Evolutionary conservation across 1,140 invertebrate genomes (phyloP), one percentile per base, ranked within the genome.

Genomic region (Lordiphosa stackelbergi): DNA sequence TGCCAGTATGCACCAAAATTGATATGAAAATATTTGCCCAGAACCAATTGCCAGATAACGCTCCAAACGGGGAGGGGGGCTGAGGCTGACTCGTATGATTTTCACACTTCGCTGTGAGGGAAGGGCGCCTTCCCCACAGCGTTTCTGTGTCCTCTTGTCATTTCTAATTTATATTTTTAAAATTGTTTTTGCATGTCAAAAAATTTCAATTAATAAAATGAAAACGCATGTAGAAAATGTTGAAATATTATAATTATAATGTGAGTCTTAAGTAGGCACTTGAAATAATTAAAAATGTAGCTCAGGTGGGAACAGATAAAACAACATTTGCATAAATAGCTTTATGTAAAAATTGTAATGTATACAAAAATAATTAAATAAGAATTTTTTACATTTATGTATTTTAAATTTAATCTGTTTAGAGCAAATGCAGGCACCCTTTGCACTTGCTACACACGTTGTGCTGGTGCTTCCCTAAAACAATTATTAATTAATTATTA

Each of bases 161-260:
- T 43, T 60, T 74, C 57, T 43, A 40, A 57, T 66, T 19, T 37
- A 24, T 37, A 38, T 45, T 63, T 37, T 28, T 19, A 19, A 37
- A 13, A 24, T 12, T 43, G 45, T 38, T 47, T 43, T 34, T 34
- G 47, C 48, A 24, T 24, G 22, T 24, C 22, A 24, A 36, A 13
- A 58, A 69, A 64, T 72, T 83, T 81, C 48, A 72, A 81, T 83
- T 81, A 83, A 62, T 63, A 56, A 56, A 75, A 83, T 65, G 75
- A 69, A 81, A 83, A 69, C 77, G 58, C 60, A 53, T 62, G 42
- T 75, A 57, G 24, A 64, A 63, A 40, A 51, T 45, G 46, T 41
- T 55, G 59, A 42, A 52, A 53, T 64, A 63, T 66, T 19, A 49
- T 49, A 45, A 22, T 31, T 16, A 42, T 41, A 48, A 49, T 12